Conservation (phyloP, 2,113 vertebrate genomes). For the Spea bombifrons region DNA sequence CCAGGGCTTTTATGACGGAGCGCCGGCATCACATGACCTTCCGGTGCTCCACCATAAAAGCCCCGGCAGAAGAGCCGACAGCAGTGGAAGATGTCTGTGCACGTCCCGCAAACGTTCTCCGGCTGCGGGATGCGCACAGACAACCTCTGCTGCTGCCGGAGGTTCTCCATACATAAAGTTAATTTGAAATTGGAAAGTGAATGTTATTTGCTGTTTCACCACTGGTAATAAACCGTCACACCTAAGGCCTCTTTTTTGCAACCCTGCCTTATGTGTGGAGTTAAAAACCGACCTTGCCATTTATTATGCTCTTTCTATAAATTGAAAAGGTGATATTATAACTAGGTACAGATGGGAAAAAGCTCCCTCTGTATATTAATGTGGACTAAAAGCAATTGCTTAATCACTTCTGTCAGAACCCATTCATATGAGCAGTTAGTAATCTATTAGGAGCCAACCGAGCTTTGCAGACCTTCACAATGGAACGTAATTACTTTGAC, state of each 20-base stretch:
- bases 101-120: too few relatives aligned
- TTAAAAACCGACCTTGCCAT: constrained; percentile 25
- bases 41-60: too few relatives aligned
- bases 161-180: too few relatives aligned
- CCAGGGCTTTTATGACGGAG: too few relatives aligned
- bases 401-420: constrained; percentile 47
- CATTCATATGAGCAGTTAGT: constrained; percentile 43
- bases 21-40: too few relatives aligned
- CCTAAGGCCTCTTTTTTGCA: background rate
- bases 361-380: constrained; percentile 45
- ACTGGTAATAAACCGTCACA: background rate
- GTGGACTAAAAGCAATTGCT: constrained; percentile 42
- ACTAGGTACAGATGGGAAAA: constrained; percentile 45
- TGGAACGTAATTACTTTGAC: constrained; percentile 44
- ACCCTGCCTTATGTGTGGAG: background rate
- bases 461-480: constrained; percentile 30
- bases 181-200: too few relatives aligned
- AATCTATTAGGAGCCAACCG: constrained; percentile 44
- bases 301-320: constrained; percentile 39
- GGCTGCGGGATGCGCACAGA: too few relatives aligned
- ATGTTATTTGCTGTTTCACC: too few relatives aligned
- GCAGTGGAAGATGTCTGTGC: too few relatives aligned
- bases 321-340: constrained; percentile 46
- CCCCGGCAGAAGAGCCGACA: too few relatives aligned
- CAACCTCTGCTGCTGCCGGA: too few relatives aligned